These are phyloP conservation scores for Eriocheir sinensis DNA, from an alignment of 1,140 invertebrate species.

Conservation along the genomic window DNA sequence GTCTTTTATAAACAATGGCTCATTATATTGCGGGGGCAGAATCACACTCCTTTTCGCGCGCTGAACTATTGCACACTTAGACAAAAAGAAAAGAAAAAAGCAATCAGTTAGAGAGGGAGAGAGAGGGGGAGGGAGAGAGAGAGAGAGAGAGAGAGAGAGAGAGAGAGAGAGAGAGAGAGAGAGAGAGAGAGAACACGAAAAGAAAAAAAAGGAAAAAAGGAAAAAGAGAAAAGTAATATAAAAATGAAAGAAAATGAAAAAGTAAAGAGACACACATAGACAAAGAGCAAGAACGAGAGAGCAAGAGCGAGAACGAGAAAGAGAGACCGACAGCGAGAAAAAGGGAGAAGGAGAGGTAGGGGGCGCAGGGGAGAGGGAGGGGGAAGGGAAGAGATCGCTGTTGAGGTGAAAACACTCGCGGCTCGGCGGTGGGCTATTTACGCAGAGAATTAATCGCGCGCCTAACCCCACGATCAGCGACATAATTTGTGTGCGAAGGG, in stretches of 20 bases:
- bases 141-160: slow-evolving; percentile 14
- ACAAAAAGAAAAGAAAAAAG: no score
- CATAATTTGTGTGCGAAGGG: background rate
- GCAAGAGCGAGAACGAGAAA: background rate
- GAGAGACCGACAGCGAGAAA: no score
- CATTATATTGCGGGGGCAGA: slow-evolving; percentile 5
- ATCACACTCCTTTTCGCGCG: background rate
- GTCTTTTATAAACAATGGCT: slow-evolving; percentile 1
- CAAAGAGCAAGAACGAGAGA: no score
- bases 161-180: slow-evolving; percentile 22
- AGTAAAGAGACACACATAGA: no score
- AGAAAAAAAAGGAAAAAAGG: slow-evolving; percentile 26
- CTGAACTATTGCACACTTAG: no score
- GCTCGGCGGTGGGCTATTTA: background rate
- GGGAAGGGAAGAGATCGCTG: no score
- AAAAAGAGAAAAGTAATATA: background rate
- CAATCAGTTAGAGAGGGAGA: background rate
- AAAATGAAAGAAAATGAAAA: no score
- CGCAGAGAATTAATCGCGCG: background rate
- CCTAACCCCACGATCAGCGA: background rate
- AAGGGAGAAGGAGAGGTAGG: no score
- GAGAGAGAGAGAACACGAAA: slow-evolving; percentile 1
- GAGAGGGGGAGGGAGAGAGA: background rate
- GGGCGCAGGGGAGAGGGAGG: no score
- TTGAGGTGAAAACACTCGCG: background rate